These are phyloP conservation scores for Acanthurus tractus DNA, from an alignment of 2,797 vertebrate genomes.

Conservation along the genomic window DNA sequence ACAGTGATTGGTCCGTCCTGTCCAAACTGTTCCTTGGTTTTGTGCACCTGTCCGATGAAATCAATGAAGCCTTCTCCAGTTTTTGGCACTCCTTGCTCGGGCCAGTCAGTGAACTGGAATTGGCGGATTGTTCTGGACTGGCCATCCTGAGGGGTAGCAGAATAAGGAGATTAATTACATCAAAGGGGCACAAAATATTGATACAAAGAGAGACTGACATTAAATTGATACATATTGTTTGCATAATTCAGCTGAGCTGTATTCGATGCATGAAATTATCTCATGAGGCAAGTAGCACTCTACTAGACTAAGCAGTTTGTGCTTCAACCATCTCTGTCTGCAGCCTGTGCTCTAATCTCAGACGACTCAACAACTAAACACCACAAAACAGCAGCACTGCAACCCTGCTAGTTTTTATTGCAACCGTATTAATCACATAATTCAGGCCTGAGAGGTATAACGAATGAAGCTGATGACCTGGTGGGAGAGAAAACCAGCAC, in stretches of 20 bases:
- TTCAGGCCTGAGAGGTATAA: slow-evolving; percentile 35
- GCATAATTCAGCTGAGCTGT: background rate
- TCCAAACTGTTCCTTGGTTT: slow-evolving; percentile 98
- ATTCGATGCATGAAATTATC: background rate
- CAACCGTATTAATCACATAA: slow-evolving; percentile 43
- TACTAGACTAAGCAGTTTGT: background rate
- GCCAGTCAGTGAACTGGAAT: slow-evolving; percentile 99
- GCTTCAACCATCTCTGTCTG: slow-evolving; percentile 11
- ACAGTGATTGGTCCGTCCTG: slow-evolving; percentile 97
- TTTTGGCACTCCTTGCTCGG: slow-evolving; percentile 97
- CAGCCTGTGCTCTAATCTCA: background rate
- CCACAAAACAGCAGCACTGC: background rate
- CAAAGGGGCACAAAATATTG: background rate
- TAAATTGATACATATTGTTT: background rate
- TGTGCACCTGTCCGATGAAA: slow-evolving; percentile 98
- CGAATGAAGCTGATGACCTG: slow-evolving; percentile 26
- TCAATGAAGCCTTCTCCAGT: slow-evolving; percentile 97
- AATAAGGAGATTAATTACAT: slow-evolving; percentile 19
- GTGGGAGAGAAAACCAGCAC: slow-evolving; percentile 13
- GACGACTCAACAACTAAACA: slow-evolving; percentile 7
- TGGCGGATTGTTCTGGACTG: slow-evolving; percentile 97
- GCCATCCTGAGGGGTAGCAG: slow-evolving; percentile 86
- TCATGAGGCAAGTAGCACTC: slow-evolving; percentile 1
- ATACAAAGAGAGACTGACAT: background rate
- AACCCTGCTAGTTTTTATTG: slow-evolving; percentile 29